A percentile compares a stretch with the other conserved stretches of the same genome.
These are phyloP conservation scores for Cetonia aurata DNA, from an alignment of 2,888 invertebrate genomes.

Conservation along the genomic window DNA sequence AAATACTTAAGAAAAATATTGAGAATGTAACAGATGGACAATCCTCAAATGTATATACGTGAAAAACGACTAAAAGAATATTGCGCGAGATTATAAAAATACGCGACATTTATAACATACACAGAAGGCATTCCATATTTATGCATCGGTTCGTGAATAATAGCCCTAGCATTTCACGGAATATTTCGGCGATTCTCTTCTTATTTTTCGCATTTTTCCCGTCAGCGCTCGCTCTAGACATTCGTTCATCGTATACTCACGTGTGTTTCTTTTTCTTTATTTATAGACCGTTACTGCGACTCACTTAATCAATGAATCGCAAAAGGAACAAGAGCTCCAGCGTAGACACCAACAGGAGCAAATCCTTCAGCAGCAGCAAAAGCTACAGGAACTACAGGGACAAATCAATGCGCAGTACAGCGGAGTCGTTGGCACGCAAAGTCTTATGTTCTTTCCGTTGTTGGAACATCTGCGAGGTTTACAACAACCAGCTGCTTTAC, in stretches of 20 bases:
- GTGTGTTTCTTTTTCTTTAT: constrained; percentile 35
- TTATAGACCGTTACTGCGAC: constrained; percentile 51
- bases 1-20: constrained; percentile 63
- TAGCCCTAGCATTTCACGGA: constrained; percentile 43
- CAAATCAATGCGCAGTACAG: constrained; percentile 71
- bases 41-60: constrained; percentile 56
- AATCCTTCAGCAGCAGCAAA: constrained; percentile 71
- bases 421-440: constrained; percentile 70
- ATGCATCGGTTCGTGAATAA: constrained; percentile 43
- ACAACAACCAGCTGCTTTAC: constrained; percentile 61
- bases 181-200: constrained; percentile 30
- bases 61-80: constrained; percentile 49
- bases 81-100: constrained; percentile 45
- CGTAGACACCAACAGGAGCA: constrained; percentile 71
- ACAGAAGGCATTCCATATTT: constrained; percentile 39
- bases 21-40: constrained; percentile 66
- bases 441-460: constrained; percentile 78
- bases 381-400: constrained; percentile 72
- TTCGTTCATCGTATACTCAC: background rate
- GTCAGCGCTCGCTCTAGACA: constrained; percentile 5
- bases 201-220: constrained; percentile 20
- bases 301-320: constrained; percentile 46
- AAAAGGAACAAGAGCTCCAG: constrained; percentile 43
- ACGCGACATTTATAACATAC: constrained; percentile 43
- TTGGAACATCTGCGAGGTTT: constrained; percentile 73